A percentile compares a stretch with the other conserved stretches of the same genome.
These are phyloP conservation scores for Diplosoma virens DNA, from an alignment of 23 tunicate species.

Conservation along the genomic window DNA sequence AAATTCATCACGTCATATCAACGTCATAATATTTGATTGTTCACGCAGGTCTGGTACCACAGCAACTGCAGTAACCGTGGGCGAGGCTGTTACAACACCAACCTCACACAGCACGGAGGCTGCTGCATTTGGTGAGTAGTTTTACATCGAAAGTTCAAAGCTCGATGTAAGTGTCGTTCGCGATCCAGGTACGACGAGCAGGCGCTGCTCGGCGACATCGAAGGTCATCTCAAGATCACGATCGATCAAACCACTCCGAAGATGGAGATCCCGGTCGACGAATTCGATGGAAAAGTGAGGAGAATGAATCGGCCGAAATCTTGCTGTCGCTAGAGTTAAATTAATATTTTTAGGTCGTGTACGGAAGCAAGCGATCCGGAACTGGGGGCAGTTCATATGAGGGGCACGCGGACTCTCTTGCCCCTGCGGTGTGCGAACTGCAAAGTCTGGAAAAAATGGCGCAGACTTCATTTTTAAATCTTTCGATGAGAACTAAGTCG, in stretches of 20 bases:
- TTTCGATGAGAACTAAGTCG: slow-evolving; percentile 39
- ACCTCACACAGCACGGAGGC: slow-evolving; percentile 83
- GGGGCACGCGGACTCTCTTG: slow-evolving; percentile 77
- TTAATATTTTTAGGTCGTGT: slow-evolving; percentile 47
- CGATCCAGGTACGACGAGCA: slow-evolving; percentile 70
- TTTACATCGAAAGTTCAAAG: neutral
- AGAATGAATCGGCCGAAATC: no score
- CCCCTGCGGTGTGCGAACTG: slow-evolving; percentile 78
- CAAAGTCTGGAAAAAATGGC: slow-evolving; percentile 72
- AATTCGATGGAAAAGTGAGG: slow-evolving; percentile 99
- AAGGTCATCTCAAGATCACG: slow-evolving; percentile 85
- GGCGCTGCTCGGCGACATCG: slow-evolving; percentile 72
- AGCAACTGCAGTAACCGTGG: slow-evolving; percentile 85
- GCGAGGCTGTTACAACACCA: slow-evolving; percentile 84
- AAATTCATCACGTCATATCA: no score
- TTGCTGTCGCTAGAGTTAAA: neutral
- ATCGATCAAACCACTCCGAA: slow-evolving; percentile 82
- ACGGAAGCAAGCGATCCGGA: slow-evolving; percentile 59
- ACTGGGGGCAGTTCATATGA: slow-evolving; percentile 44
- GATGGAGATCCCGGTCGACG: slow-evolving; percentile 86
- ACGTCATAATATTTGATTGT: no score
- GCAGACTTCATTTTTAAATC: slow-evolving; percentile 68
- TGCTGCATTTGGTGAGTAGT: slow-evolving; percentile 83
- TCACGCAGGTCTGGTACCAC: slow-evolving; percentile 98
- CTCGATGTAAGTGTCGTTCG: neutral